Percentiles rank a stretch among this genome's conserved stretches.
Evolutionary conservation across 2,888 invertebrate genomes (phyloP).

Genomic region (Leucoma salicis): DNA sequence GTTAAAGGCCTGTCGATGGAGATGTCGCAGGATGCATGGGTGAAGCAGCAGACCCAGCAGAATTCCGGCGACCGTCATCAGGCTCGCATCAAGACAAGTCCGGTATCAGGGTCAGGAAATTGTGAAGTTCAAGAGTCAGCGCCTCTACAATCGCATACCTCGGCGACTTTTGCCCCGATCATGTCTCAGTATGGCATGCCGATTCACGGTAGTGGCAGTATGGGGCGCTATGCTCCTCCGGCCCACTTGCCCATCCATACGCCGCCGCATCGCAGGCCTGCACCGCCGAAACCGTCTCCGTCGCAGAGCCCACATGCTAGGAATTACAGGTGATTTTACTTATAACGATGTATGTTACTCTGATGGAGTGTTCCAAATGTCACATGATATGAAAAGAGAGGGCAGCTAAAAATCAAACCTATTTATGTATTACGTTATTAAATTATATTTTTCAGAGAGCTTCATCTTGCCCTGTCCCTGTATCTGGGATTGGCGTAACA

Average conservation of each 20-base stretch:
- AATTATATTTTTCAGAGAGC: no score
- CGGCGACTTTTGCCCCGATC: slow-evolving; percentile 70
- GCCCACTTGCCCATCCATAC: slow-evolving; percentile 83
- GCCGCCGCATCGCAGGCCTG: slow-evolving; percentile 67
- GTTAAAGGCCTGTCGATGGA: slow-evolving; percentile 78
- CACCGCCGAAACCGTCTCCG: slow-evolving; percentile 76
- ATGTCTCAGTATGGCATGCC: slow-evolving; percentile 69
- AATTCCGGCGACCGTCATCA: slow-evolving; percentile 64
- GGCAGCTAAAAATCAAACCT: no score
- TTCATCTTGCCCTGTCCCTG: no score
- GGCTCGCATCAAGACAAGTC: slow-evolving; percentile 73
- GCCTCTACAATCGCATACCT: slow-evolving; percentile 54
- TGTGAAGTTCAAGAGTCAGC: slow-evolving; percentile 84
- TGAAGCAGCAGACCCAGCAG: slow-evolving; percentile 75
- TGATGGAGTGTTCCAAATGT: no score
- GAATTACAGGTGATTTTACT: slow-evolving; percentile 78
- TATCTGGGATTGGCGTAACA: no score
- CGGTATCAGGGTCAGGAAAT: slow-evolving; percentile 68
- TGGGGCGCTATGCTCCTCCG: slow-evolving; percentile 78
- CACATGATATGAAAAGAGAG: no score
- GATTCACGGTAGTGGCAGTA: slow-evolving; percentile 59
- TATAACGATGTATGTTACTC: no score
- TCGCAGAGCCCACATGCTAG: slow-evolving; percentile 79
- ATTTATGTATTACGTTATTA: no score
- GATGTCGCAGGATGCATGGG: slow-evolving; percentile 77